A percentile compares a stretch with the other conserved stretches of the same genome.
These are phyloP conservation scores for Ashinkailepas kermadecensis DNA, from an alignment of 2,888 invertebrate genomes.

Conservation along the genomic window DNA sequence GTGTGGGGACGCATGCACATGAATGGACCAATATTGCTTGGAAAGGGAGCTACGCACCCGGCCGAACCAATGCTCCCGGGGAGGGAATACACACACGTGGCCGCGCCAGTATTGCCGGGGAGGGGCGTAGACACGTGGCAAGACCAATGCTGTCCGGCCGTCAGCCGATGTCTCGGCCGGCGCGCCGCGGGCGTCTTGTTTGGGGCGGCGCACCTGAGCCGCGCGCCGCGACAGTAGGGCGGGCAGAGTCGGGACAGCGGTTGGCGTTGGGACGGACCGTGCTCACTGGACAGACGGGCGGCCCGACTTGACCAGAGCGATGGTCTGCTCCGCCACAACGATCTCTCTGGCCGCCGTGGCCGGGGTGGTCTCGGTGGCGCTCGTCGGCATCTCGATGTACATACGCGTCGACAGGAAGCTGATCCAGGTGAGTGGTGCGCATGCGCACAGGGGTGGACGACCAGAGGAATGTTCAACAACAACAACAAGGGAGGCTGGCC, in stretches of 20 bases:
- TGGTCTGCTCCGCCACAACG: conserved; percentile 34
- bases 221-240: not conserved
- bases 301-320: not conserved
- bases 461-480: not conserved
- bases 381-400: conserved; percentile 88
- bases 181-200: not conserved
- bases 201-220: not conserved
- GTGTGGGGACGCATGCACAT: no score
- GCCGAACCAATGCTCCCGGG: no score
- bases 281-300: not conserved
- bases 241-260: not conserved
- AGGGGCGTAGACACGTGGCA: no score
- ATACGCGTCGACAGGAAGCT: conserved; percentile 81
- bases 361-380: conserved; percentile 86
- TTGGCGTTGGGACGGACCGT: not conserved
- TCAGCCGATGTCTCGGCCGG: no score
- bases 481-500: no score
- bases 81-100: no score
- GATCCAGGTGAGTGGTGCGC: conserved; percentile 62
- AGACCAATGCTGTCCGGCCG: no score
- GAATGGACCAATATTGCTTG: no score
- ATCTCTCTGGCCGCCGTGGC: conserved; percentile 73
- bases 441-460: not conserved
- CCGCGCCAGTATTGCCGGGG: no score
- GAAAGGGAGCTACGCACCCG: no score